A percentile compares a stretch with the other conserved stretches of the same genome.
Evolutionary conservation across 2,113 vertebrate genomes (phyloP).

Genomic region (Casuarius casuarius): DNA sequence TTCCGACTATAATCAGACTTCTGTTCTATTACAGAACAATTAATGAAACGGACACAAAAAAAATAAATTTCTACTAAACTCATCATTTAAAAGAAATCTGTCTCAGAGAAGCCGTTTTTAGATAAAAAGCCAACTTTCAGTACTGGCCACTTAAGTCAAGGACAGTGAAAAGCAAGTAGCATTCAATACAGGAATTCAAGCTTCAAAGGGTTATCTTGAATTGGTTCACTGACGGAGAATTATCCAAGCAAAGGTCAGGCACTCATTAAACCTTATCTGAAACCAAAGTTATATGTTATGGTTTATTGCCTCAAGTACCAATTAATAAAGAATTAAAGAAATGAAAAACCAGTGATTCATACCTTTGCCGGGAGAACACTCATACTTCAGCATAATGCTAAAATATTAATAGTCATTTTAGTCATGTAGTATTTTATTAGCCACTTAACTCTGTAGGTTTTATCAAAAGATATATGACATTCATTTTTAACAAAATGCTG

Average conservation of each 20-base stretch:
- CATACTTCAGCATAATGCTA: slow-evolving; percentile 75
- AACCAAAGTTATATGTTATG: slow-evolving; percentile 78
- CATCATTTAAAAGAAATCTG: slow-evolving; percentile 70
- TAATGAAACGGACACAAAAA: slow-evolving; percentile 26
- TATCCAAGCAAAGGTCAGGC: slow-evolving; percentile 81
- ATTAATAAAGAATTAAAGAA: slow-evolving; percentile 86
- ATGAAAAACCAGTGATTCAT: slow-evolving; percentile 82
- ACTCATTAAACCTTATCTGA: slow-evolving; percentile 84
- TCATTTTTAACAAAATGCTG: slow-evolving; percentile 79
- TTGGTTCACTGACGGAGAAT: slow-evolving; percentile 69
- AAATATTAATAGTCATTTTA: slow-evolving; percentile 81
- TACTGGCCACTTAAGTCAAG: slow-evolving; percentile 56
- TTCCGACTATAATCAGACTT: slow-evolving; percentile 13
- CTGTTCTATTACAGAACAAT: slow-evolving; percentile 60
- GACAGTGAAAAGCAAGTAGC: slow-evolving; percentile 69
- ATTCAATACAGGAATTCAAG: slow-evolving; percentile 47
- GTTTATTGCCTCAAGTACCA: slow-evolving; percentile 82
- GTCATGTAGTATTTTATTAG: slow-evolving; percentile 79
- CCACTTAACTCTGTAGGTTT: slow-evolving; percentile 77
- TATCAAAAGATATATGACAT: slow-evolving; percentile 78
- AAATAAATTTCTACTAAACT: slow-evolving; percentile 58
- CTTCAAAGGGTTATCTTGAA: slow-evolving; percentile 74
- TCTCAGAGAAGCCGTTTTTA: slow-evolving; percentile 31
- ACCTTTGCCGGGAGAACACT: slow-evolving; percentile 63
- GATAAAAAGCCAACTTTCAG: not conserved